Conservation (phyloP, 2,113 vertebrate species). For the Halichoeres trimaculatus region DNA sequence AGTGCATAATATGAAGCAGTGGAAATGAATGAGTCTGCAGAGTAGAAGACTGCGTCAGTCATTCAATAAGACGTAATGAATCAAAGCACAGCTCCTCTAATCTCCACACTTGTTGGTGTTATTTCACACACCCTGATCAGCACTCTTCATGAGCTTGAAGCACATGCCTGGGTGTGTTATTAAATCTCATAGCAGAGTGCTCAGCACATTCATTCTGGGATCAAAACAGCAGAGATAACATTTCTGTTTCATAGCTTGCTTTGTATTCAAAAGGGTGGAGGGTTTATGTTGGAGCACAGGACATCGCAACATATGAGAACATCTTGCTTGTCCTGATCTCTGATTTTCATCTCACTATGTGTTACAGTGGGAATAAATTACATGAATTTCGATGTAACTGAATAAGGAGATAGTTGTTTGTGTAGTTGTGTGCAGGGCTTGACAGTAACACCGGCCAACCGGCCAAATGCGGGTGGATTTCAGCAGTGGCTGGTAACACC, state of each 20-base stretch:
- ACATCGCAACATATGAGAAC: constrained; percentile 50
- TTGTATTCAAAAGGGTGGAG: constrained; percentile 50
- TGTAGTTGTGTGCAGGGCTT: too few relatives aligned
- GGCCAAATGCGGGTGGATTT: too few relatives aligned
- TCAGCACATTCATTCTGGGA: constrained; percentile 60
- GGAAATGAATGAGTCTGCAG: constrained; percentile 75
- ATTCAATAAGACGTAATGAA: constrained; percentile 77
- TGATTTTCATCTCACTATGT: constrained; percentile 56
- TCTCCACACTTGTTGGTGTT: constrained; percentile 73
- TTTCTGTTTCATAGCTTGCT: constrained; percentile 57
- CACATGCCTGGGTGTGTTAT: constrained; percentile 68
- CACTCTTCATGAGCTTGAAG: constrained; percentile 65
- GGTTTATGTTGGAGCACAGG: constrained; percentile 29
- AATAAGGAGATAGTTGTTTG: constrained; percentile 57
- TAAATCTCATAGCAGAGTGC: constrained; percentile 64
- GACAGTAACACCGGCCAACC: too few relatives aligned
- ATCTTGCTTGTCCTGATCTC: constrained; percentile 50
- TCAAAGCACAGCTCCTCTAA: constrained; percentile 71
- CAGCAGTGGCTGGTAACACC: too few relatives aligned
- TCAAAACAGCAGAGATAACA: constrained; percentile 67
- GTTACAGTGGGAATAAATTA: constrained; percentile 46
- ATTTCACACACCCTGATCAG: constrained; percentile 74
- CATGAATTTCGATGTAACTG: constrained; percentile 63
- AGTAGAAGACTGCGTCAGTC: constrained; percentile 68
- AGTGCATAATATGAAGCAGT: constrained; percentile 60